Evolutionary conservation across 1,140 invertebrate species (phyloP), one percentile per base, ranked within the genome.

Genomic region (Phymastichus coffea): DNA sequence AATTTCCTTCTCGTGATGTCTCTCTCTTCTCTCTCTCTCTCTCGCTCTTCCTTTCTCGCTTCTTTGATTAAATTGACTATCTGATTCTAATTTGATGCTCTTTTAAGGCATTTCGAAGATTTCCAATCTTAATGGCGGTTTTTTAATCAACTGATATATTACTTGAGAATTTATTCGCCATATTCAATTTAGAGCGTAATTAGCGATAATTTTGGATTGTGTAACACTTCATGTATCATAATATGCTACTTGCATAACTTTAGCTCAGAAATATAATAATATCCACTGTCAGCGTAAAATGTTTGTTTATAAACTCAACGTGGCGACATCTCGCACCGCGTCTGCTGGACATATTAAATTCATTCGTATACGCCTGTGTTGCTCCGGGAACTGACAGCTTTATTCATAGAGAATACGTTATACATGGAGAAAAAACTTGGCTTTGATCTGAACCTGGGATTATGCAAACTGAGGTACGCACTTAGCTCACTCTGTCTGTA

Each of bases 321-420:
- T n/a, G 19, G 15, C 30, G 20, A 17, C 14, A 47, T n/a, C n/a
- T n/a, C n/a, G n/a, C n/a, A 4, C 14, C 43, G 3, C 2, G 17
- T 4, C 23, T 12, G 17, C 54, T 12, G 2, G 2, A 7, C 17
- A 35, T 51, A 58, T 58, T 58, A 44, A 58, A 58, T 52, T 44
- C 19, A 52, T 43, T 17, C 40, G 17, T 52, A n/a, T 43, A 17
- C 44, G 25, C 37, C 20, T 48, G 2, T 1, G 37, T 23, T 10
- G 7, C 17, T 9, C 30, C 26, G 9, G 17, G 22, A 35, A 25
- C 28, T 37, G 28, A 44, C 57, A 58, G 40, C 20, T 52, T 68
- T 70, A 71, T 67, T 68, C 70, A 72, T 66, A 69, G 66, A 66
- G 69, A 69, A 73, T 73, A 67, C 55, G 69, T 66, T 65, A 68